These are phyloP conservation scores for Sciurus niger DNA, from an alignment of 2,113 vertebrate species.

Conservation along the genomic window DNA sequence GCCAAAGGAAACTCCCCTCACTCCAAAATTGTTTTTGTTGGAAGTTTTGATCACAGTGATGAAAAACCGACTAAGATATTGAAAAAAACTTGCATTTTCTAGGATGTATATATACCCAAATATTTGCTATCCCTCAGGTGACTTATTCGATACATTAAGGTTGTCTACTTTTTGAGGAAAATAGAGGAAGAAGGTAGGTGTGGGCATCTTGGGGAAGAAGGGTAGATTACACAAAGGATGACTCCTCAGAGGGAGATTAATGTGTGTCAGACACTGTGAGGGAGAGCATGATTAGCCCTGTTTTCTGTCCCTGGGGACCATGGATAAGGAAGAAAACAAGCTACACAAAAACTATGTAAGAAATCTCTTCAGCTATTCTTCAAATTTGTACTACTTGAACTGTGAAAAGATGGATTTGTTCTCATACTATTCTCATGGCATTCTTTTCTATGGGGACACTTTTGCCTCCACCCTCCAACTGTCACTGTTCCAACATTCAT, in stretches of 20 bases:
- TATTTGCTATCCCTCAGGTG: background rate
- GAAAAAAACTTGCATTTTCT: background rate
- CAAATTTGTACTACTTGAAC: background rate
- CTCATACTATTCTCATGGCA: background rate
- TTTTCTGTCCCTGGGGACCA: background rate
- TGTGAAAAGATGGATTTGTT: background rate
- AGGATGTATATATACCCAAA: background rate
- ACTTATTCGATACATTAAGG: background rate
- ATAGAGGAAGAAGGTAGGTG: background rate
- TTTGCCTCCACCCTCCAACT: background rate
- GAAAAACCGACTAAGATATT: background rate
- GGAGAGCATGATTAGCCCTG: background rate
- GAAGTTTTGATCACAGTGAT: too few relatives aligned
- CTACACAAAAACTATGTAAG: background rate
- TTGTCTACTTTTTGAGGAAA: background rate
- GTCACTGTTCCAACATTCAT: background rate
- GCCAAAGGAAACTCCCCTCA: too few relatives aligned
- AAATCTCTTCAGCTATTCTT: background rate
- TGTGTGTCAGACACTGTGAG: background rate
- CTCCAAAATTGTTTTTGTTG: too few relatives aligned
- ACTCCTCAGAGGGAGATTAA: background rate
- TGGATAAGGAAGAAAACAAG: too few relatives aligned
- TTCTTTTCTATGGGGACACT: fast-evolving
- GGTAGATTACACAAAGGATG: background rate
- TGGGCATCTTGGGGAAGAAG: background rate